These are phyloP conservation scores for Aspidiotus destructor DNA, from an alignment of 2,888 invertebrate species.

Conservation along the genomic window DNA sequence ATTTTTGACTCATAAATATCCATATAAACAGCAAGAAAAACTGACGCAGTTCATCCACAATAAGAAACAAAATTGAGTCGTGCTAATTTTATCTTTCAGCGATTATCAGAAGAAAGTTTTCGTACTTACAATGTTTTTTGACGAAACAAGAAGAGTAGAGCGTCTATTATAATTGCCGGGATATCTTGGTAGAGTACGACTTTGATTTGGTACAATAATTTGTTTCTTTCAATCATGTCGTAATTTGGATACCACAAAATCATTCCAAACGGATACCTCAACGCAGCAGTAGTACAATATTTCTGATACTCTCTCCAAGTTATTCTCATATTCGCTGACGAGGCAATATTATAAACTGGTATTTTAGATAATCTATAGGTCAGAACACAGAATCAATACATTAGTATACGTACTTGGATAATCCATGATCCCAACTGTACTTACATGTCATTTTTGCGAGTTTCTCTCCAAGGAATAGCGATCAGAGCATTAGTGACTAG, in stretches of 20 bases:
- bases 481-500: neutral
- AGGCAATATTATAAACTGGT: conserved; percentile 83
- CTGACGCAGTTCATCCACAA: too few species aligned
- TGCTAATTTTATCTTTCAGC: too few species aligned
- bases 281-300: conserved; percentile 59
- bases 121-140: conserved; percentile 1
- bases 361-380: conserved; percentile 44
- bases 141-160: neutral
- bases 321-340: conserved; percentile 67
- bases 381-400: too few species aligned
- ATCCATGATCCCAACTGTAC: neutral
- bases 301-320: conserved; percentile 79
- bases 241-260: conserved; percentile 76
- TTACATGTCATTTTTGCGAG: neutral
- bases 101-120: too few species aligned
- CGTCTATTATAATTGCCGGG: neutral
- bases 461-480: conserved; percentile 3
- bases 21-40: too few species aligned
- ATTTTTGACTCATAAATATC: too few species aligned
- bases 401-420: too few species aligned
- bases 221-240: conserved; percentile 62
- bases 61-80: too few species aligned
- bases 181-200: conserved; percentile 50
- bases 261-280: conserved; percentile 71
- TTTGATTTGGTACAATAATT: conserved; percentile 57